Conservation (phyloP, 2,888 invertebrate species). For the Penaeus monodon region DNA sequence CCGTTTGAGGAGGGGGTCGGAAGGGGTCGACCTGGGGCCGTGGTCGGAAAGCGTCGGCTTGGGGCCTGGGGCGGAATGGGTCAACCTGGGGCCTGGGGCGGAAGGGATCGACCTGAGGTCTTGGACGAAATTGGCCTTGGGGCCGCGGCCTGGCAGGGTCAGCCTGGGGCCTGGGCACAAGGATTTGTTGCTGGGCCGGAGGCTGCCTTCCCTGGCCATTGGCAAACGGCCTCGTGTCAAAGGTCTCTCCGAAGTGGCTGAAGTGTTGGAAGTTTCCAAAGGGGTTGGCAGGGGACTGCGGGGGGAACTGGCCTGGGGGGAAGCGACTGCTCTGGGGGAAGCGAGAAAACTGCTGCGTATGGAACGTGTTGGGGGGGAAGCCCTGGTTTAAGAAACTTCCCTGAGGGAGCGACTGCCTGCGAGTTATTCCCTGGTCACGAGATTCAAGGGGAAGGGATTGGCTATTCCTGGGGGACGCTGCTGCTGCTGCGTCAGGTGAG, state of each 20-base stretch:
- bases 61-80: background rate
- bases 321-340: conserved; percentile 6
- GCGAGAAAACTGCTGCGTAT: conserved; percentile 36
- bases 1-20: too few species aligned
- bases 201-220: conserved; percentile 19
- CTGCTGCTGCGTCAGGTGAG: background rate
- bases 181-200: conserved; percentile 31
- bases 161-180: background rate
- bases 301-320: background rate
- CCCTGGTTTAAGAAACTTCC: conserved; percentile 36
- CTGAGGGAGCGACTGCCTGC: conserved; percentile 44
- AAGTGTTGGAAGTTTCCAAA: conserved; percentile 37
- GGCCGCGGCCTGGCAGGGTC: background rate
- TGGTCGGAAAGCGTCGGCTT: too few species aligned
- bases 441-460: conserved; percentile 3
- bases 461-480: conserved; percentile 2
- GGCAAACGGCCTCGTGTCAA: conserved; percentile 42
- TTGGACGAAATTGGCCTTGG: background rate
- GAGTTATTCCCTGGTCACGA: conserved; percentile 39
- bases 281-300: conserved; percentile 27
- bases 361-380: conserved; percentile 21
- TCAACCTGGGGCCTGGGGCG: background rate
- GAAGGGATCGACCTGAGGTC: conserved; percentile 16
- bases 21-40: too few species aligned
- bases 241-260: conserved; percentile 13